phyloP scores from a whole-genome alignment of 1,140 invertebrate genomes.

The Vanessa tameamea region DNA sequence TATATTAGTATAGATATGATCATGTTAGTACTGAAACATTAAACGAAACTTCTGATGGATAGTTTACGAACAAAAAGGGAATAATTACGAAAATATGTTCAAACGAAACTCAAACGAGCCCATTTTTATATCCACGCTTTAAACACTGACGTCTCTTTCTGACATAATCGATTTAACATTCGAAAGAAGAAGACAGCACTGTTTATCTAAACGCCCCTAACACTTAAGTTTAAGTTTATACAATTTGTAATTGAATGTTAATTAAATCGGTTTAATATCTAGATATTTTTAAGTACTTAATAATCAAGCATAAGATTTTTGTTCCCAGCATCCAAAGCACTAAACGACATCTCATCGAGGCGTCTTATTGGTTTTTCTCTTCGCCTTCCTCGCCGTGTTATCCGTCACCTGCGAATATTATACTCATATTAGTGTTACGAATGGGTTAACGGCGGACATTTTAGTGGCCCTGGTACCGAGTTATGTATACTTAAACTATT shows the following conservation, averaged over 20 bases:
- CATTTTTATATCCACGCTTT: too few relatives aligned
- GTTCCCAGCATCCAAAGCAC: slow-evolving; percentile 5
- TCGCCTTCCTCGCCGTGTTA: background rate
- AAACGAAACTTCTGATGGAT: too few relatives aligned
- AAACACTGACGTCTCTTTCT: too few relatives aligned
- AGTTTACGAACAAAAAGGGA: too few relatives aligned
- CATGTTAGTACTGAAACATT: too few relatives aligned
- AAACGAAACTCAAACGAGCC: too few relatives aligned
- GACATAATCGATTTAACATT: too few relatives aligned
- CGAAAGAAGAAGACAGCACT: too few relatives aligned
- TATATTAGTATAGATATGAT: too few relatives aligned
- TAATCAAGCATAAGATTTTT: slow-evolving; percentile 7
- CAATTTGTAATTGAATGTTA: background rate
- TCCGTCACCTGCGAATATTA: background rate
- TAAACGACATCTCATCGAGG: background rate
- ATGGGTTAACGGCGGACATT: background rate
- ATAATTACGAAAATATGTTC: too few relatives aligned
- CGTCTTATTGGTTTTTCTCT: slow-evolving; percentile 4
- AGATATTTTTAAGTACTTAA: background rate
- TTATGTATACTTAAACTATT: too few relatives aligned
- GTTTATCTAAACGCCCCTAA: too few relatives aligned
- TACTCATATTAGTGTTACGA: background rate
- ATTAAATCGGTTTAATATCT: background rate
- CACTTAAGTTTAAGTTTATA: background rate
- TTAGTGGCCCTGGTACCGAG: background rate